Conservation (phyloP, 1,140 invertebrate genomes). For the Teleopsis dalmanni region DNA sequence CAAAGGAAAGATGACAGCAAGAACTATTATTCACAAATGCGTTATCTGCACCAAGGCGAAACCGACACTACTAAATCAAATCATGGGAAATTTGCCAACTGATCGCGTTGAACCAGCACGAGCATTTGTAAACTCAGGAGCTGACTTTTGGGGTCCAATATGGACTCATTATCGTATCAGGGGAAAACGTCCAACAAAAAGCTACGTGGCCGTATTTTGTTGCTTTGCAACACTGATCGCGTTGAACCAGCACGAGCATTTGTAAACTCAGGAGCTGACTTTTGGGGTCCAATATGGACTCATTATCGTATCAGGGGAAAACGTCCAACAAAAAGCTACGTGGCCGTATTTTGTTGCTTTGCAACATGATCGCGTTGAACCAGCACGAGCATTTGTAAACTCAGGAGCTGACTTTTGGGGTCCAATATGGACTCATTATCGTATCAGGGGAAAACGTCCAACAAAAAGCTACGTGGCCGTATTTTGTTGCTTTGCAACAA, state of each 20-base stretch:
- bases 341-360: slow-evolving; percentile 7
- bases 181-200: too few species aligned
- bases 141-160: too few species aligned
- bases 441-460: slow-evolving; percentile 5
- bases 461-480: slow-evolving; percentile 9
- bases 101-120: too few species aligned
- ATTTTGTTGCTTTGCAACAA: slow-evolving; percentile 15
- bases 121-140: too few species aligned
- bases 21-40: too few species aligned
- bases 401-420: slow-evolving; percentile 18
- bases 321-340: slow-evolving; percentile 6
- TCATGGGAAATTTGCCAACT: too few species aligned
- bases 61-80: too few species aligned
- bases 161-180: too few species aligned
- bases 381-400: slow-evolving; percentile 12
- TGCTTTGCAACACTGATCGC: too few species aligned
- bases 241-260: slow-evolving; percentile 13
- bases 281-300: slow-evolving; percentile 16
- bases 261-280: slow-evolving; percentile 15
- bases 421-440: slow-evolving; percentile 12
- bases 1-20: too few species aligned
- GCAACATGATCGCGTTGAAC: neutral
- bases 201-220: too few species aligned
- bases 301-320: slow-evolving; percentile 10
- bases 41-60: too few species aligned